Base-by-base conservation (phyloP, 2,113 vertebrate genomes). In the Gobio gobio region DNA sequence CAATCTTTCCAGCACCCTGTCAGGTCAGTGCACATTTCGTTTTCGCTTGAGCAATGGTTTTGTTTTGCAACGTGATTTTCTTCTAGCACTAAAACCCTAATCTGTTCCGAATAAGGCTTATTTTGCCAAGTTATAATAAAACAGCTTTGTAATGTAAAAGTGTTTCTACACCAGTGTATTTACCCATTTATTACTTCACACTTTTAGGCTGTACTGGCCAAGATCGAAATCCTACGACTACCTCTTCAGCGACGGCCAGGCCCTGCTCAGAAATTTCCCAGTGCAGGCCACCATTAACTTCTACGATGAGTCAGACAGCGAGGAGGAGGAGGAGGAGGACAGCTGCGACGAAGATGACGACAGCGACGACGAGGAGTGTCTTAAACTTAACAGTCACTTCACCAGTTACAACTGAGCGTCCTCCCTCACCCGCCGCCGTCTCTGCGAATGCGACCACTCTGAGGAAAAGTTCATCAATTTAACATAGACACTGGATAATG, bases 251-350 rank as follows among this genome's bases (percentile, higher is more conserved):
- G 92, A 94, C 7, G 96, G 96, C 5, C 93, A 96, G 87, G 92
- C 91, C 26, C 90, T 97, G 82, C 92, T 97, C 79, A 83, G 92
- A 81, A 95, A 93, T 88, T 96, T 97, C 90, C 96, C 96, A 0
- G 92, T 96, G 29, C 96, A 97, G 89, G 96, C 96, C 24, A 96
- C 96, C 8, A 96, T 97, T 90, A 95, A 91, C 89, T 92, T 97
- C 73, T 97, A 96, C 3, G 95, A 96, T 0, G 95, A 96, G 68
- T 96, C 95, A 0, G 90, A 94, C 79, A 92, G 90, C 12, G 94
- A 94, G 33, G 92, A 93, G 0, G 92, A 93, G 0, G 92, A 94
- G 2, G 90, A 92, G 1, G 78, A 90, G 1, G 29, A n/a, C 5
- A 87, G 88, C 0, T 85, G 86, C 0, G 89, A 93, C 5, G 88